These are phyloP conservation scores for Tychaedon coryphoeus DNA, from an alignment of 2,113 vertebrate species.

Conservation along the genomic window DNA sequence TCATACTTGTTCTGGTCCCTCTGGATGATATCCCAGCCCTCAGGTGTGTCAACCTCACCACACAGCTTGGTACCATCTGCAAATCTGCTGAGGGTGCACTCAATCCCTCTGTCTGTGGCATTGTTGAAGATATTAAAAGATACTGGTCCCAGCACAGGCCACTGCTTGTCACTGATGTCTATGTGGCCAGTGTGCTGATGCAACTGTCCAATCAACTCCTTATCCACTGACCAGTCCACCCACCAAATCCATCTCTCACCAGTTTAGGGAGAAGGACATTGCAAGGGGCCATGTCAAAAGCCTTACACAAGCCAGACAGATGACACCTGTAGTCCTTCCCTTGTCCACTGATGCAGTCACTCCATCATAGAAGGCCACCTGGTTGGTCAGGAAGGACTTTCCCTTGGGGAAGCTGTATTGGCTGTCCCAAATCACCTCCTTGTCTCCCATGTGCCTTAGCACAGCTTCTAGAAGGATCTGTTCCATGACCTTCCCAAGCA, in stretches of 20 bases:
- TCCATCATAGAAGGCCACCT: not conserved
- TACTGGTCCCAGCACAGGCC: not conserved
- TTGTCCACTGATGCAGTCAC: not conserved
- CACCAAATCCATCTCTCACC: not conserved
- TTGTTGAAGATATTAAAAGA: not conserved
- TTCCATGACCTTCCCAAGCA: not conserved
- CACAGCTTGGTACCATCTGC: not conserved
- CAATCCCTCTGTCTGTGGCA: accelerated
- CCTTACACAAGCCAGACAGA: not conserved
- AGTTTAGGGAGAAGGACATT: not conserved
- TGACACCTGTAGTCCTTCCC: not conserved
- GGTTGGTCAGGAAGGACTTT: not conserved
- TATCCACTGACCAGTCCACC: not conserved
- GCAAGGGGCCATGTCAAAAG: accelerated
- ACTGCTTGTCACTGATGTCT: not conserved
- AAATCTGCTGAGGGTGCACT: not conserved
- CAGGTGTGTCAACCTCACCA: not conserved
- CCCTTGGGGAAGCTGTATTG: not conserved
- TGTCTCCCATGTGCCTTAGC: not conserved
- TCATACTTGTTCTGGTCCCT: not conserved
- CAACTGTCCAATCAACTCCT: not conserved
- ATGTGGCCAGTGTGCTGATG: not conserved
- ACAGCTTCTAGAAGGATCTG: not conserved
- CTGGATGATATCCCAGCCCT: not conserved
- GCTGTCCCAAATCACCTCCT: not conserved